A percentile compares a stretch with the other conserved stretches of the same genome.
phyloP scores from a whole-genome alignment of 2,888 invertebrate genomes.

The Eupithecia tripunctaria region DNA sequence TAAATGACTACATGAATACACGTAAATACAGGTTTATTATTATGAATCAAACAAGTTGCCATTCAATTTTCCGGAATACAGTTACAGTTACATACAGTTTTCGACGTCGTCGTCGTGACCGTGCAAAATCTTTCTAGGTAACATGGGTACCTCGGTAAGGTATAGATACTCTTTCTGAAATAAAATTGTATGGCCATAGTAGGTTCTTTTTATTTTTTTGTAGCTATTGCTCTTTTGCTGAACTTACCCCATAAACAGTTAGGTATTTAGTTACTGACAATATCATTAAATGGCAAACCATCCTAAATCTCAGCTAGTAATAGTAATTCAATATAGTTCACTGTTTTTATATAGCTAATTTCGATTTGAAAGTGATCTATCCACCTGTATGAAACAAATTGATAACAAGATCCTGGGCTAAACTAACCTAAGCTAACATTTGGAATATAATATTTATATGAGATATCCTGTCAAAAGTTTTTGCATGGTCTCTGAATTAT shows the following conservation, averaged over 20 bases:
- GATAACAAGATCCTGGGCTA: background rate
- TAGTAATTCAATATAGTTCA: background rate
- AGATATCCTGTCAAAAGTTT: background rate
- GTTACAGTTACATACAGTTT: too few species aligned
- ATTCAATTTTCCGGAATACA: background rate
- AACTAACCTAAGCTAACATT: background rate
- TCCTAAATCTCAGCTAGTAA: background rate
- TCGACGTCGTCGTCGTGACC: background rate
- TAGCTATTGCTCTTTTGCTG: background rate
- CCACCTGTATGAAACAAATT: background rate
- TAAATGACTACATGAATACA: conserved; percentile 61
- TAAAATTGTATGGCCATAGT: background rate
- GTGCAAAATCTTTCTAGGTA: conserved; percentile 1
- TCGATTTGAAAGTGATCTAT: background rate
- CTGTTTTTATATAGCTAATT: background rate
- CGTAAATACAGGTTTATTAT: conserved; percentile 22
- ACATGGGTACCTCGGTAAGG: background rate
- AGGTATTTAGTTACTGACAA: background rate
- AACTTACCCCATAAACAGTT: background rate
- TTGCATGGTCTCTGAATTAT: background rate
- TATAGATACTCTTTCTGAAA: background rate
- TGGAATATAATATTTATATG: background rate
- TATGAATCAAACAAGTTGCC: conserved; percentile 1
- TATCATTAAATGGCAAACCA: background rate
- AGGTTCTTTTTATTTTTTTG: background rate